Base-by-base conservation (phyloP, 2,113 vertebrate species). In the Notiomystis cincta region DNA sequence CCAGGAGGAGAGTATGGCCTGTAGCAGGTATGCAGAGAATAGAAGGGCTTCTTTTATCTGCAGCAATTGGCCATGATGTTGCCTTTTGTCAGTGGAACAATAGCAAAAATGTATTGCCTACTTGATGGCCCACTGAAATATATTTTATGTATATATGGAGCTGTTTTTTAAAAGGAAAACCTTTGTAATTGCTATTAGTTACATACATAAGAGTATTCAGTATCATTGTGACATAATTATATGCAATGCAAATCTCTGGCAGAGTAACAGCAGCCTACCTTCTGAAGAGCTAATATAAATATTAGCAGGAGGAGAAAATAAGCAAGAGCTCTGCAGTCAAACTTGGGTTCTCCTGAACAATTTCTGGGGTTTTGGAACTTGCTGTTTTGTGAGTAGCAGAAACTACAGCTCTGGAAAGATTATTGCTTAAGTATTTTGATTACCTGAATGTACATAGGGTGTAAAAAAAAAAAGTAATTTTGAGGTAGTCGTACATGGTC, bases 261-360 rank as follows among this genome's bases (percentile, higher is more conserved):
- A 78, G 42, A 27, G 37, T 40, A 61, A 82, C 16, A 94, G 86
- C 86, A 87, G 89, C 67, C 71, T 72, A 1, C 70, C 47, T 69
- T 80, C 84, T 73, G 69, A 82, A 91, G 66, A 71, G 70, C 89
- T 58, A 61, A 35, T 57, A 24, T 53, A 96, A 87, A 93, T 80
- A 91, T 82, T 94, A 93, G 82, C 21, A 57, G 70, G 33, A 58
- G 70, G 54, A 73, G 57, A 67, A 87, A 91, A 67, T 47, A 87
- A 88, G 45, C 30, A 31, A 47, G 57, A 91, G 50, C n/a, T 42
- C 78, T 95, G 61, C 47, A 90, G 71, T 72, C 80, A 77, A 77
- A 70, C 45, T 69, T 50, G 20, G 0, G 2, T 31, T 87, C 10
- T 56, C 33, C 38, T 53, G 65, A 28, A 13, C 2, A 0, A 3